Evolutionary conservation across 2,797 vertebrate genomes (phyloP), one percentile per base, ranked within the genome.

Genomic region (Enteromius paludinosus): DNA sequence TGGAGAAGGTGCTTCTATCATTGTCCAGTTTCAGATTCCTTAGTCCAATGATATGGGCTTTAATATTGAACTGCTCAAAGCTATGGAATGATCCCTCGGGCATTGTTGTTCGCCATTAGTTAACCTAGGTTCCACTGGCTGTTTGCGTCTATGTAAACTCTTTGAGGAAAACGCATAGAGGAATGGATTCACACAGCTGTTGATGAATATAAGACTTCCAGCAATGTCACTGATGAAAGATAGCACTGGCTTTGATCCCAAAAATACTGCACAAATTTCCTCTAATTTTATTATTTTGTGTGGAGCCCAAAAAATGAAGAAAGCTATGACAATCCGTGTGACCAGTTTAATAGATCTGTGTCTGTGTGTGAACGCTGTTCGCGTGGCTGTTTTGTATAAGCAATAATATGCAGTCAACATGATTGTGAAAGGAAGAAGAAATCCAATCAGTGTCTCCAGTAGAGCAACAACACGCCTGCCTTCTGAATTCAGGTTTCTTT

Each of bases 291-390:
- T n/a, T 11, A 85, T 54, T 65, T 90, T 87, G 15, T 79, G 61
- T 0, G 88, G 89, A 10, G 83, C 81, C 87, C 87, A 90, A 25
- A 87, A 88, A n/a, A 89, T n/a, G 30, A 87, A 85, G 71, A 89
- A 89, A 4, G 79, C 33, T 5, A 84, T 17, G 28, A 90, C 80
- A 41, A 90, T 88, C 20, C 80, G 70, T 18, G 74, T 85, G 10
- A 89, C 86, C 30, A 89, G 68, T 61, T 59, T 83, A 7, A 74
- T 79, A 43, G 86, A 4, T 65, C 79, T 83, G 23, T 25, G 45
- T 43, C 64, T 87, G 3, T 45, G 84, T 52, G 41, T 76, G 25
- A 83, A 72, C 0, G 35, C 6, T 4, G 62, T 68, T 11, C 61
- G 87, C 28, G 25, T 87, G 3, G 85, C 69, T 35, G 74, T 75